Conservation (phyloP, 1,140 invertebrate genomes). For the Ylistrum balloti region DNA sequence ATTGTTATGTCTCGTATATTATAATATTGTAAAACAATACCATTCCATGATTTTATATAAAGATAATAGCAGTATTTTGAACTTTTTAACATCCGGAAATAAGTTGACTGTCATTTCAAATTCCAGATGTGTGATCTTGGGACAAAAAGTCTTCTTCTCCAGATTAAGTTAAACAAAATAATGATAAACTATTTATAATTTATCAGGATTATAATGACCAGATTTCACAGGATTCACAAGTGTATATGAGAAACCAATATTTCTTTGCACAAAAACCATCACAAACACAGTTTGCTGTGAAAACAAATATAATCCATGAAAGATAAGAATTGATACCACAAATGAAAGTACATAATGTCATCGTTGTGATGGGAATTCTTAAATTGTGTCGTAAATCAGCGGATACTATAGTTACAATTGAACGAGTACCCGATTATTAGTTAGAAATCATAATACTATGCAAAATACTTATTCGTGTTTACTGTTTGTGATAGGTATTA, state of each 20-base stretch:
- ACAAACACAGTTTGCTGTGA: neutral
- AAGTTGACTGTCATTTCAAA: neutral
- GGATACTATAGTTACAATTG: neutral
- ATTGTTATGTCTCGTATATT: neutral
- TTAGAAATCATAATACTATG: slow-evolving; percentile 40
- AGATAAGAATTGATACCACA: neutral
- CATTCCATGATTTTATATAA: neutral
- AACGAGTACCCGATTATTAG: neutral
- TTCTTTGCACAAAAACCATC: neutral
- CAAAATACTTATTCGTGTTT: slow-evolving; percentile 1
- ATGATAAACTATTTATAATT: too few relatives aligned
- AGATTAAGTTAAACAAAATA: neutral
- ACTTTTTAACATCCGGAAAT: neutral
- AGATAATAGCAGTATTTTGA: neutral
- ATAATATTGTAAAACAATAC: slow-evolving; percentile 30
- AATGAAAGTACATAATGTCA: neutral
- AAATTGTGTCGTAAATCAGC: neutral
- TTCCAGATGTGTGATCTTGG: neutral
- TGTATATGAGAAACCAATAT: neutral
- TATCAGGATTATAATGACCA: too few relatives aligned
- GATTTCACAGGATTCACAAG: too few relatives aligned
- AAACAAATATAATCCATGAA: too few relatives aligned
- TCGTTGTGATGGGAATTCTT: neutral
- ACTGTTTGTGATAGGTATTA: slow-evolving; percentile 19
- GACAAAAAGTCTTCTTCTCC: neutral